Evolutionary conservation across 1,140 invertebrate species (phyloP).

Genomic region (Cherax quadricarinatus): DNA sequence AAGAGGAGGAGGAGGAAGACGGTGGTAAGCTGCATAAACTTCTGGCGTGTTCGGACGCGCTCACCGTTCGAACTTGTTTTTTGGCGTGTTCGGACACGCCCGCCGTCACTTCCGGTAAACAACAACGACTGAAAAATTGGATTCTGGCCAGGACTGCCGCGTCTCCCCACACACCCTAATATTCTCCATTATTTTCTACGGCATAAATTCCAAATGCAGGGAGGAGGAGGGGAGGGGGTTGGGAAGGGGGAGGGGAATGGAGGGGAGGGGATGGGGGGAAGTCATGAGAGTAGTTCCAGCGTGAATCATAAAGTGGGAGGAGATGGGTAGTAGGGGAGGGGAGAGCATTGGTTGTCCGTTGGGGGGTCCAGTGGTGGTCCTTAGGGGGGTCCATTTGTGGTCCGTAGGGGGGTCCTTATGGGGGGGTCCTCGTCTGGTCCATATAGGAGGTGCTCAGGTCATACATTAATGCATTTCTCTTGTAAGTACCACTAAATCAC

Average conservation of each 20-base stretch:
- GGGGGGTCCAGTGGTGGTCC: too few relatives aligned
- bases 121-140: constrained; percentile 63
- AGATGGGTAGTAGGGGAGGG: too few relatives aligned
- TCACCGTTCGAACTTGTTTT: too few relatives aligned
- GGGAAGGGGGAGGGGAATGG: too few relatives aligned
- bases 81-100: constrained; percentile 42
- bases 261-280: too few relatives aligned
- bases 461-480: neutral
- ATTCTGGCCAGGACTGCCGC: constrained; percentile 48
- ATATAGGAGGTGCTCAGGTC: neutral
- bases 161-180: constrained; percentile 10
- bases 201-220: constrained; percentile 34
- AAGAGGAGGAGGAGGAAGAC: neutral
- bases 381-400: too few relatives aligned
- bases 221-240: neutral
- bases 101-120: constrained; percentile 61
- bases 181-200: constrained; percentile 50
- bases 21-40: too few relatives aligned
- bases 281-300: neutral
- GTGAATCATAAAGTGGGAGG: neutral
- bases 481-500: too few relatives aligned
- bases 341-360: too few relatives aligned
- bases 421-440: too few relatives aligned
- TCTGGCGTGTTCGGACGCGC: too few relatives aligned
- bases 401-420: too few relatives aligned